Base-by-base conservation (phyloP, 2,888 invertebrate genomes). In the Hirudinaria manillensis region DNA sequence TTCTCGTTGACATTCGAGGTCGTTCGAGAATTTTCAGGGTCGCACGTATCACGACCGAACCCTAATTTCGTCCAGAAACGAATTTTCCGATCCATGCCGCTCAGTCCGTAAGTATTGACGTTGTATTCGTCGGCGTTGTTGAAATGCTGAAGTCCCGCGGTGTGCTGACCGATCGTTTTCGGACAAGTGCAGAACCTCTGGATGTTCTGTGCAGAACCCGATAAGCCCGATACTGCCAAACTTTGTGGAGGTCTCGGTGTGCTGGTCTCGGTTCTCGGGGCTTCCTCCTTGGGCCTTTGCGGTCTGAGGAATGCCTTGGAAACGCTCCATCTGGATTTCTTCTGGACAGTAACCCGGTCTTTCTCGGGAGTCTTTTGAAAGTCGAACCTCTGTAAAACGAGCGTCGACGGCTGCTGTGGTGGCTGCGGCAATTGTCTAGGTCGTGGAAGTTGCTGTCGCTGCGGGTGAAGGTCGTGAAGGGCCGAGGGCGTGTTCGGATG, bases 121-220 rank as follows among this genome's bases (percentile, higher is more conserved):
- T 61, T 29, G 29, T 24, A 27, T 61, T 29, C 61, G 7, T 29
- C 61, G 29, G 61, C 61, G 61, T 24, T 24, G 24, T 61, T 61
- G 13, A 21, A 27, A 2, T 29, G 61, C 61, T 61, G 61, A 4
- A 13, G 6, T 6, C 21, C 61, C 29, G 29, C n/a, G n/a, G n/a
- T 27, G 61, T 27, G 24, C 61, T 29, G 61, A 29, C 61, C 29
- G 10, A 61, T 29, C n/a, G 61, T 29, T 61, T 29, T 24, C 13
- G 61, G 61, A 16, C 61, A 61, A 10, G 61, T 61, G 24, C 61
- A 61, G 61, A 27, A 61, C 10, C 61, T 24, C 61, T 61, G 61
- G 29, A 61, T 29, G 24, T 61, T 61, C 24, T 29, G 61, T 7
- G 61, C 61, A 2, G 61, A 61, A 61, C 61, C 29, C 7, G 61